These are phyloP conservation scores for Crenichthys baileyi DNA, from an alignment of 2,797 vertebrate genomes.

Conservation along the genomic window DNA sequence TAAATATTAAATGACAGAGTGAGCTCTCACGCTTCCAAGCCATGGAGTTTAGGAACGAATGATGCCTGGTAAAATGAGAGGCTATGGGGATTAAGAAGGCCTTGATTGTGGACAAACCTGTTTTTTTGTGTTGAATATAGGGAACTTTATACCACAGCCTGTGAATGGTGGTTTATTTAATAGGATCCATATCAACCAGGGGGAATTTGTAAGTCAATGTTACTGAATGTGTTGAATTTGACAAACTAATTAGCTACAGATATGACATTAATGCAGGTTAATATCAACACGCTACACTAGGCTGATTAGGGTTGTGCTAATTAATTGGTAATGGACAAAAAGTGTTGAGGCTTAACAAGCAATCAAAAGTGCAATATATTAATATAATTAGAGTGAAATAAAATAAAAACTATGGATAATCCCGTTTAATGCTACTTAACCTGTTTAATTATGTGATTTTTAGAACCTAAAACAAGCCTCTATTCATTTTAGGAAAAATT, in stretches of 20 bases:
- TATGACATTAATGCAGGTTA: constrained; percentile 29
- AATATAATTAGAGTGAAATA: constrained; percentile 12
- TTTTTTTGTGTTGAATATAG: constrained; percentile 34
- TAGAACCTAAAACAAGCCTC: neutral
- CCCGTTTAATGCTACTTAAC: neutral
- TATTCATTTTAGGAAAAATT: neutral
- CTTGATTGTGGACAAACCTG: constrained; percentile 30
- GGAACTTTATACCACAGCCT: constrained; percentile 13
- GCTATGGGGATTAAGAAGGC: constrained; percentile 47
- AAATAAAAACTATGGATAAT: constrained; percentile 13
- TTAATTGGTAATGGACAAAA: constrained; percentile 17
- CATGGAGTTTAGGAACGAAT: constrained; percentile 46
- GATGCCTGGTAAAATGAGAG: constrained; percentile 54
- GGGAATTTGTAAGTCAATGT: constrained; percentile 4
- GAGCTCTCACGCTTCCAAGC: constrained; percentile 48
- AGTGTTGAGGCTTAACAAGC: constrained; percentile 9
- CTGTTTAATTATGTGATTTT: constrained; percentile 5
- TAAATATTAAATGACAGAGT: constrained; percentile 71
- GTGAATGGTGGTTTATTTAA: constrained; percentile 23
- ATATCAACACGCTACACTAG: neutral
- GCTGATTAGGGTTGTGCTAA: constrained; percentile 31
- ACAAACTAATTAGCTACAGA: constrained; percentile 15
- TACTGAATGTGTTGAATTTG: constrained; percentile 7
- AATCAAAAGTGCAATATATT: constrained; percentile 15
- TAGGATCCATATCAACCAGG: constrained; percentile 10